These are phyloP conservation scores for Sinosuthora webbiana DNA, from an alignment of 2,113 vertebrate genomes.

Conservation along the genomic window DNA sequence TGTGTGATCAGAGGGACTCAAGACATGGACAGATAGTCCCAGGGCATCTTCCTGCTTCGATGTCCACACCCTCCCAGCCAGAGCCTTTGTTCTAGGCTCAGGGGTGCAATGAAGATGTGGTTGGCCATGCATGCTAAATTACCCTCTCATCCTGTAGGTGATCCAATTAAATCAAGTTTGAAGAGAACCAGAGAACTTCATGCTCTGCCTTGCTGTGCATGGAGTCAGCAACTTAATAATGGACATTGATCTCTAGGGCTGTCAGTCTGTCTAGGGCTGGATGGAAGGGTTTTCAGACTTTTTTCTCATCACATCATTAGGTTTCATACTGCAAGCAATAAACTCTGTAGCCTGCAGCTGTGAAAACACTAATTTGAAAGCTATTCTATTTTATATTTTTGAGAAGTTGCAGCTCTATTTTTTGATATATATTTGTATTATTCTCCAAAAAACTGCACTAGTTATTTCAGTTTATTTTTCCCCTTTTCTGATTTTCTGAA, in stretches of 20 bases:
- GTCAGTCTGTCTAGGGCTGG: conserved; percentile 2
- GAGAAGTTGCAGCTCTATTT: neutral
- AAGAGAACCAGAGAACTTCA: conserved; percentile 46
- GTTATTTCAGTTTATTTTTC: neutral
- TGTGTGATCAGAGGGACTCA: neutral
- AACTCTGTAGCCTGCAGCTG: conserved; percentile 14
- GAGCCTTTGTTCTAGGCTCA: conserved; percentile 35
- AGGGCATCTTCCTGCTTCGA: neutral
- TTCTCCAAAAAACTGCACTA: neutral
- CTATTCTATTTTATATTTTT: neutral
- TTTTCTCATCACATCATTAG: conserved; percentile 6
- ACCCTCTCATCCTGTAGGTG: conserved; percentile 49
- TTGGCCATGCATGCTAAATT: conserved; percentile 24
- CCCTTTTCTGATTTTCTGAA: neutral
- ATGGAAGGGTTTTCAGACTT: neutral
- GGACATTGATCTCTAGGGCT: conserved; percentile 33
- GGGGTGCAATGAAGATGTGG: neutral
- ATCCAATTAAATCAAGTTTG: conserved; percentile 56
- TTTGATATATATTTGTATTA: neutral
- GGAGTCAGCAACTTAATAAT: conserved; percentile 41
- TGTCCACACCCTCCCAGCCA: neutral
- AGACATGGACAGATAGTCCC: neutral
- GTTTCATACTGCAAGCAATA: conserved; percentile 35
- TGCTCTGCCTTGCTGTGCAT: conserved; percentile 20
- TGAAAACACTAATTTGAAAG: conserved; percentile 30